Percentiles rank a stretch among this genome's conserved stretches.
phyloP scores from a whole-genome alignment of 2,113 vertebrate species.

The Forbesichthys papilliferus region DNA sequence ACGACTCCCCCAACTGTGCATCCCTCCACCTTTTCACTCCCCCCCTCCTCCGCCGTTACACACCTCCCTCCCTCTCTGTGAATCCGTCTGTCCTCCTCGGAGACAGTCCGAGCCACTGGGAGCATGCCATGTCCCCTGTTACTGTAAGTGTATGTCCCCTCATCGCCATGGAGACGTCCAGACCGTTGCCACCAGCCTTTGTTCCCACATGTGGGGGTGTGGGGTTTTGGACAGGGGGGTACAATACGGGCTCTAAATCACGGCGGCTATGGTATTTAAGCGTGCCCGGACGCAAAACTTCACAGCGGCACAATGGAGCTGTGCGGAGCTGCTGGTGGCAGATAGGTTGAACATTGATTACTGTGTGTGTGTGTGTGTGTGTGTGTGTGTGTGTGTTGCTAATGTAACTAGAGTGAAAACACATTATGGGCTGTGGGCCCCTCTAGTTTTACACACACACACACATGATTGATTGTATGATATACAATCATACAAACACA shows the following conservation, averaged over 20 bases:
- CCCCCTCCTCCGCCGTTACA: background rate
- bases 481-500: too few species aligned
- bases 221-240: too few species aligned
- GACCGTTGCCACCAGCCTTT: conserved; percentile 47
- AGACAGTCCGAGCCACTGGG: background rate
- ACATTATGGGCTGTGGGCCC: too few species aligned
- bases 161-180: conserved; percentile 22
- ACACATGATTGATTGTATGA: too few species aligned
- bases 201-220: conserved; percentile 35
- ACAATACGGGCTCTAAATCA: too few species aligned
- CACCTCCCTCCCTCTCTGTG: background rate
- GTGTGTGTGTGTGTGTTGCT: conserved; percentile 3
- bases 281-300: conserved; percentile 50
- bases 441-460: too few species aligned
- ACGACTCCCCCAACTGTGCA: background rate
- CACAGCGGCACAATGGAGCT: conserved; percentile 50
- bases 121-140: conserved; percentile 20
- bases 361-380: conserved; percentile 3
- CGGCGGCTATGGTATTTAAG: conserved; percentile 16
- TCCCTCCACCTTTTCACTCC: background rate
- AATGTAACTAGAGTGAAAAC: too few species aligned
- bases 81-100: background rate
- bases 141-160: conserved; percentile 16
- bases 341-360: conserved; percentile 48
- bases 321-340: conserved; percentile 45